Base-by-base conservation (phyloP, 1,140 invertebrate genomes). In the Zaprionus vittiger region DNA sequence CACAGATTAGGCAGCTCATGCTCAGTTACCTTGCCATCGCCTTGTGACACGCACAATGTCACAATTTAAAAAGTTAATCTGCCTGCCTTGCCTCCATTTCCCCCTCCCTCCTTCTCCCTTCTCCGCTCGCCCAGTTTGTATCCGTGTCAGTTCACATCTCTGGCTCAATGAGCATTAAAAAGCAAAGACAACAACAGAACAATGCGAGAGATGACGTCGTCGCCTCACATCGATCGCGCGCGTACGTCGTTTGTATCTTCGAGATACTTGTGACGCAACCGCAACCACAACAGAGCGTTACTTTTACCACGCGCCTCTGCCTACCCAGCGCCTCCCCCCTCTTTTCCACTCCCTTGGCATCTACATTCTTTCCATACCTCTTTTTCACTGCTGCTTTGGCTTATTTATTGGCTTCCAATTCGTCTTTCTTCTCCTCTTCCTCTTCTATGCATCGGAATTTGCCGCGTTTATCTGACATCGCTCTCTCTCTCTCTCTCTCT, bases 381-480 rank as follows among this genome's bases (percentile, higher is more conserved):
- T 34, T 5, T 12, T 20, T 62, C 44, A 61, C 15, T 31, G 28
- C 37, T 31, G 28, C 60, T 38, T 62, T 44, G 63, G 64, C 63
- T 77, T 77, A 69, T 81, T 77, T 81, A 81, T 81, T 80, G 80
- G 64, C 69, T 81, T 77, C 72, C 79, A 66, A 56, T 81, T 67
- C 79, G 47, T 55, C 11, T 24, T 31, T 31, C 28, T 55, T 55
- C 52, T n/a, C 14, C 24, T 49, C 44, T 69, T 31, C n/a, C 60
- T 24, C 28, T 22, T 54, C 60, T 12, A 24, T 63, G 38, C 41
- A 37, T 22, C 73, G 80, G 79, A 81, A 81, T 81, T 47, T 77
- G 54, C 44, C 56, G 56, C 68, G 20, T 68, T 73, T 57, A 67
- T 64, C 73, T 63, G 20, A 37, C 52, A 24, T 28, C 7, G 44